Conservation (phyloP, 2,888 invertebrate species). For the Noctua janthina region DNA sequence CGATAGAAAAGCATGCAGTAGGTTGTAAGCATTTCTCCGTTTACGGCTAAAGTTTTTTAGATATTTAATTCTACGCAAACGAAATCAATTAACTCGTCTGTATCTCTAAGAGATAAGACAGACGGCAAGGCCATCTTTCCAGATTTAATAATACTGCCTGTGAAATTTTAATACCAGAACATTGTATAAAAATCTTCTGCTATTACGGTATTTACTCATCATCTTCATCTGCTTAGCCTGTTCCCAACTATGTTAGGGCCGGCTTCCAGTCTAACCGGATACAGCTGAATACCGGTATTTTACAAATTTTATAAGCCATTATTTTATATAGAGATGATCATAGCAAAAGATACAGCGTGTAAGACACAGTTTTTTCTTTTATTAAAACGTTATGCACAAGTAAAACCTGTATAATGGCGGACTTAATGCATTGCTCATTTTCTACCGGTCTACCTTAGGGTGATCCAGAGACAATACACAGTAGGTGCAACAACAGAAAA, state of each 20-base stretch:
- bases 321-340: background rate
- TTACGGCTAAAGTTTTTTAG: background rate
- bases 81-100: background rate
- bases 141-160: background rate
- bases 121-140: background rate
- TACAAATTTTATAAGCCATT: background rate
- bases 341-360: background rate
- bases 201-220: too few species aligned
- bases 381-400: too few species aligned
- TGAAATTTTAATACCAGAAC: background rate
- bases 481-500: too few species aligned
- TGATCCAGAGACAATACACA: too few species aligned
- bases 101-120: background rate
- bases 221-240: too few species aligned
- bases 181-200: background rate
- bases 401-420: too few species aligned
- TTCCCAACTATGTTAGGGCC: too few species aligned
- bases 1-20: background rate
- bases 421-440: too few species aligned
- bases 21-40: background rate
- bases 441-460: too few species aligned
- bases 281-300: too few species aligned
- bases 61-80: background rate
- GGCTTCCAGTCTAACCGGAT: too few species aligned
- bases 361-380: too few species aligned